A percentile compares a stretch with the other conserved stretches of the same genome.
Conservation (phyloP, 2,888 invertebrate species). For the Amblyjoppa fuscipennis region DNA sequence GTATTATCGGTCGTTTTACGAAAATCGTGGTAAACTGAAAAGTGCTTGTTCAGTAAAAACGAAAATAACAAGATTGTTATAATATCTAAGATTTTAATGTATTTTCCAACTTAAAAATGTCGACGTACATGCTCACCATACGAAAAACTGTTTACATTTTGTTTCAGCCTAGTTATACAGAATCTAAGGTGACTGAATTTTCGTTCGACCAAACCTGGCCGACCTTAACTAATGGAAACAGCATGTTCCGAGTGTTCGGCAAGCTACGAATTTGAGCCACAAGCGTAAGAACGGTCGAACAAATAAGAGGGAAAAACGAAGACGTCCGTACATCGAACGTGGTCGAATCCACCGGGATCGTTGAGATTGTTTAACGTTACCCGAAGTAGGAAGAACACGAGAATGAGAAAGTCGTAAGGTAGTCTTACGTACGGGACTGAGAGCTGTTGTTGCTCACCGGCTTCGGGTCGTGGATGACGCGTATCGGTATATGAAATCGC, state of each 20-base stretch:
- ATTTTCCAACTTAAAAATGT: no score
- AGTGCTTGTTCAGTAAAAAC: no score
- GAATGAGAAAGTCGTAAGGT: constrained; percentile 35
- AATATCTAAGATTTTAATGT: no score
- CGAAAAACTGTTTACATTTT: no score
- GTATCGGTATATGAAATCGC: constrained; percentile 53
- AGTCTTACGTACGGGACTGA: constrained; percentile 5
- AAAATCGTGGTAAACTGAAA: no score
- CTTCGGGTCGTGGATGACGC: constrained; percentile 62
- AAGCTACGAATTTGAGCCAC: not conserved
- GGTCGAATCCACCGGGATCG: constrained; percentile 62
- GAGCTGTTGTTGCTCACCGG: constrained; percentile 23
- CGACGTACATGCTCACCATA: no score
- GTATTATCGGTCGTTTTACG: no score
- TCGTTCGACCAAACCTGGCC: no score
- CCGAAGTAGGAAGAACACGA: constrained; percentile 46
- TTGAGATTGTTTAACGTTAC: constrained; percentile 65
- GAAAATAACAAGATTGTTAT: no score
- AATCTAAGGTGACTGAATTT: no score
- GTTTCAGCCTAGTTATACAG: no score
- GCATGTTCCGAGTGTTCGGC: not conserved
- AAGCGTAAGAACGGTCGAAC: not conserved
- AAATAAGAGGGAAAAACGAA: not conserved
- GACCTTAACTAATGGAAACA: not conserved
- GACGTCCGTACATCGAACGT: constrained; percentile 36